These are phyloP conservation scores for Eumaeus atala DNA, from an alignment of 1,140 invertebrate genomes.

Conservation along the genomic window DNA sequence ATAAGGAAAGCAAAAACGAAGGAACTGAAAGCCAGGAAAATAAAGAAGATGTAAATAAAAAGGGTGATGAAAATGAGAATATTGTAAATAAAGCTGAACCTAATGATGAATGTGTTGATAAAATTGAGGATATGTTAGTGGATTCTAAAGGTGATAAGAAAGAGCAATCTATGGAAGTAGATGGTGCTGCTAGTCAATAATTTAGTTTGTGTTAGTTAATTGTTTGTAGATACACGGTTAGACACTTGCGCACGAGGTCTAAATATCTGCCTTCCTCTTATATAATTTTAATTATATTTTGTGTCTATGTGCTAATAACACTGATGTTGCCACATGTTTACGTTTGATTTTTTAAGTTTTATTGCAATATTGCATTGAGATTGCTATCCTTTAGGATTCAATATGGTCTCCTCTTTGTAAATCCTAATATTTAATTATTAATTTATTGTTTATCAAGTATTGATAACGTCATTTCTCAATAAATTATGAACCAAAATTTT, in stretches of 20 bases:
- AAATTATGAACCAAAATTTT: constrained; percentile 46
- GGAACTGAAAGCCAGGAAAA: constrained; percentile 38
- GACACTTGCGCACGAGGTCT: constrained; percentile 38
- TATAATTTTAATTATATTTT: constrained; percentile 40
- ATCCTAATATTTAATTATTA: constrained; percentile 64
- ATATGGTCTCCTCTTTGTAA: constrained; percentile 52
- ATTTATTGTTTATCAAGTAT: constrained; percentile 70
- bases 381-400: constrained; percentile 56
- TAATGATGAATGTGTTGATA: constrained; percentile 34
- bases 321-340: constrained; percentile 62
- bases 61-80: constrained; percentile 29
- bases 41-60: constrained; percentile 34
- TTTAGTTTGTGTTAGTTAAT: constrained; percentile 64
- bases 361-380: constrained; percentile 46
- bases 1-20: constrained; percentile 34
- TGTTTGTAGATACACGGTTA: constrained; percentile 52
- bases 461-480: constrained; percentile 69
- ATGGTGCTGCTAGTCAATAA: constrained; percentile 70
- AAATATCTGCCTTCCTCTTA: constrained; percentile 39
- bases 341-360: constrained; percentile 66
- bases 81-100: constrained; percentile 24
- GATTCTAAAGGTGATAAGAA: constrained; percentile 56
- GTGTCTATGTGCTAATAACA: constrained; percentile 53
- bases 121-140: constrained; percentile 52
- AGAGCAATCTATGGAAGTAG: constrained; percentile 56